Evolutionary conservation across 2,113 vertebrate genomes (phyloP).

Genomic region (Ptilonorhynchus violaceus): DNA sequence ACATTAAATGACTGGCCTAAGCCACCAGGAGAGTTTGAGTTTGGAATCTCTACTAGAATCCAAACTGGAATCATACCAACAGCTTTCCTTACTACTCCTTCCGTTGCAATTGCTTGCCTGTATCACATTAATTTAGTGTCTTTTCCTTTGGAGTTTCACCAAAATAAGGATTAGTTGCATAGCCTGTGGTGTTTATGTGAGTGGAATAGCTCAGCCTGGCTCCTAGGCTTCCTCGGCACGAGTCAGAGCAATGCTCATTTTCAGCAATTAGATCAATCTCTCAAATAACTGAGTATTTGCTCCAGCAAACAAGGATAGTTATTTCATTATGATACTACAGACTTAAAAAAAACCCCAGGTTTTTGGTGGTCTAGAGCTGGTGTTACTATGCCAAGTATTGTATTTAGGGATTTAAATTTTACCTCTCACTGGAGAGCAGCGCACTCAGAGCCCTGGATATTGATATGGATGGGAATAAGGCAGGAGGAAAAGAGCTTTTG

Average conservation of each 20-base stretch:
- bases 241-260: background rate
- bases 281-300: background rate
- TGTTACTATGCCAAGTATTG: background rate
- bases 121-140: background rate
- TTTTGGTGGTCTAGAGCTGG: background rate
- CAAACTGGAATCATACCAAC: background rate
- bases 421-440: conserved; percentile 37
- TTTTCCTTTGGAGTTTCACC: background rate
- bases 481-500: conserved; percentile 50
- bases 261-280: background rate
- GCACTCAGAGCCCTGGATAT: background rate
- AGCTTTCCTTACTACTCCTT: background rate
- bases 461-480: conserved; percentile 45
- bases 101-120: background rate
- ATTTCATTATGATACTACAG: background rate
- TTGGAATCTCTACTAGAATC: background rate
- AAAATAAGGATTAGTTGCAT: background rate
- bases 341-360: background rate
- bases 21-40: background rate
- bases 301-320: background rate
- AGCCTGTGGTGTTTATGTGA: background rate
- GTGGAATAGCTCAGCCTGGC: background rate
- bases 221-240: background rate
- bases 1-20: background rate
- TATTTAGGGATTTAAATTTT: conserved; percentile 26